Percentiles rank a stretch among this genome's conserved stretches.
Conservation (phyloP, 1,140 invertebrate species). For the Druon quercuslanigerum region DNA sequence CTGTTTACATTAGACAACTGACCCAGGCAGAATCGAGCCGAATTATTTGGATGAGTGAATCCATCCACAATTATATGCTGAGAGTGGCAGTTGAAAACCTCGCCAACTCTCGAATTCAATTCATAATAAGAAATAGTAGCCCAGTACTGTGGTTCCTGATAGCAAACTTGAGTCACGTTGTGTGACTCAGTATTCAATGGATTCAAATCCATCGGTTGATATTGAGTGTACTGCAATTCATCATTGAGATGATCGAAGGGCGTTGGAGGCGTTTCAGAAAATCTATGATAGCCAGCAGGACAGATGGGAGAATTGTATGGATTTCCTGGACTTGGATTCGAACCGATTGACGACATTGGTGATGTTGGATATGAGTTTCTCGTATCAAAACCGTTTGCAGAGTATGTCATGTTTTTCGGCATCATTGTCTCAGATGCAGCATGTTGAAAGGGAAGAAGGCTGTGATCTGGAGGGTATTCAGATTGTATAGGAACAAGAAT, state of each 20-base stretch:
- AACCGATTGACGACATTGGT: conserved; percentile 78
- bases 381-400: conserved; percentile 84
- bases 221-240: conserved; percentile 75
- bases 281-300: conserved; percentile 71
- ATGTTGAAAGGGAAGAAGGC: conserved; percentile 91
- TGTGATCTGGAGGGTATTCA: conserved; percentile 94
- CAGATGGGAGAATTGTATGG: conserved; percentile 45
- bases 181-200: conserved; percentile 82
- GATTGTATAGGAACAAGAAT: conserved; percentile 96
- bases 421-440: conserved; percentile 91
- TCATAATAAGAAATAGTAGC: conserved; percentile 98
- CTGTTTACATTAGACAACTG: conserved; percentile 97
- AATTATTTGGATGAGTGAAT: conserved; percentile 97
- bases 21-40: conserved; percentile 94
- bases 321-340: conserved; percentile 77
- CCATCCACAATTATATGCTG: conserved; percentile 96
- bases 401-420: conserved; percentile 96
- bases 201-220: conserved; percentile 74
- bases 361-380: conserved; percentile 74
- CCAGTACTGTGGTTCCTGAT: conserved; percentile 95
- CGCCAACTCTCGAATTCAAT: conserved; percentile 95
- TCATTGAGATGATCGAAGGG: conserved; percentile 93
- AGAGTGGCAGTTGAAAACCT: conserved; percentile 94
- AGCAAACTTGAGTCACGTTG: conserved; percentile 88
- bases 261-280: conserved; percentile 93